Percentiles rank a stretch among this genome's conserved stretches.
phyloP scores from a whole-genome alignment of 2,113 vertebrate genomes.

The Oncorhynchus kisutch region DNA sequence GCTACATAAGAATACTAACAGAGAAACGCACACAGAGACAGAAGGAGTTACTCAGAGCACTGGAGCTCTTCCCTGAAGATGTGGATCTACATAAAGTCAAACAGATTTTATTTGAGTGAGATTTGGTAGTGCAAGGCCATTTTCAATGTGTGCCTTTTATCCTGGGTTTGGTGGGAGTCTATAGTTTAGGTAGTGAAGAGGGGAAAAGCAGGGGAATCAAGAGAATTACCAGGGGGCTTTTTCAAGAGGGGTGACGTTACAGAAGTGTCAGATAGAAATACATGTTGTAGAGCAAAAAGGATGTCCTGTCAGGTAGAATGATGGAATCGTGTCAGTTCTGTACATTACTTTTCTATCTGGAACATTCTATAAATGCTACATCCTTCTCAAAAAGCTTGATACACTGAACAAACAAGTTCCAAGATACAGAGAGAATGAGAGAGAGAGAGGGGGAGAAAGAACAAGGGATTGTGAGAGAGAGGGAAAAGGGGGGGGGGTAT shows the following conservation, averaged over 20 bases:
- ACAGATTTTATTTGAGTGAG: neutral
- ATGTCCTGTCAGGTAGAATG: conserved; percentile 28
- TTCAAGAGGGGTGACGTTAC: conserved; percentile 48
- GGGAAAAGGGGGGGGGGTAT: neutral
- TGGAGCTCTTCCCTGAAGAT: neutral
- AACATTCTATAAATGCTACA: neutral
- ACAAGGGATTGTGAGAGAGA: neutral
- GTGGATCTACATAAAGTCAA: neutral
- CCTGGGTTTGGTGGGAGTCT: conserved; percentile 48
- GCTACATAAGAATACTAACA: neutral
- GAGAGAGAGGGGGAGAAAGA: neutral
- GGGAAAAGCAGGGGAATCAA: neutral
- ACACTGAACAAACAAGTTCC: neutral
- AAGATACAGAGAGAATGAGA: neutral
- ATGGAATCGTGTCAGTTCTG: conserved; percentile 22
- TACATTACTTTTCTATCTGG: conserved; percentile 34
- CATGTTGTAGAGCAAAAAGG: conserved; percentile 37
- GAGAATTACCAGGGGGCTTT: conserved; percentile 20
- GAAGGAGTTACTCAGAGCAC: neutral
- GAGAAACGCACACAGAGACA: neutral
- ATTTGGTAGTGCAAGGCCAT: conserved; percentile 38
- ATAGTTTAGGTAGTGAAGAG: conserved; percentile 47
- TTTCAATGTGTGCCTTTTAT: conserved; percentile 70
- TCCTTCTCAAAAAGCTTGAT: neutral
- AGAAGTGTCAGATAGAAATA: conserved; percentile 44